Evolutionary conservation across 1,140 invertebrate genomes (phyloP), one percentile per base, ranked within the genome.

Genomic region (Macrocentrus cingulum): DNA sequence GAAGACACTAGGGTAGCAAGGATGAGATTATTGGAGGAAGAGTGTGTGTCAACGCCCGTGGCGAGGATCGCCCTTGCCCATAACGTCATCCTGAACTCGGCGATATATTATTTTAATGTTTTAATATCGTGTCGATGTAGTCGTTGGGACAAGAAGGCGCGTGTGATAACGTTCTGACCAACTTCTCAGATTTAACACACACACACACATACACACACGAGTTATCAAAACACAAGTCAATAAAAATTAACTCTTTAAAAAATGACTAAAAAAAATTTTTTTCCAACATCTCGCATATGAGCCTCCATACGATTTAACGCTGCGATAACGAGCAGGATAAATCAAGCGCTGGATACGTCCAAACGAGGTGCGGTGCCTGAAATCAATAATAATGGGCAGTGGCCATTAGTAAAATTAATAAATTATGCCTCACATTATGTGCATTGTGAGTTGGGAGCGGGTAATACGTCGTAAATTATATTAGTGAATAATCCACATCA

Each of bases 371-470:
- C 67, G 71, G 66, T 63, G 50, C 52, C 66, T 66, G 71, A 76
- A 80, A 79, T 80, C 77, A 80, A 80, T 79, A 80, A 80, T 80
- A 78, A 80, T 79, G 78, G 75, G 73, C 75, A 78, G 71, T 68
- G 72, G 77, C 78, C 78, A 79, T 80, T 80, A 79, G 77, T 80
- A 80, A 80, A 80, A 79, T 80, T 79, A 80, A 80, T 80, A 79
- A 80, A 80, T 80, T 79, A 80, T 73, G 64, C 72, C 68, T 73
- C 77, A 77, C 76, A 80, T 80, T 79, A 79, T 79, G 75, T 74
- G 76, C 69, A 79, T 78, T 80, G 75, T 79, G 76, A 80, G 70
- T 75, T 68, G 62, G 61, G 52, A 59, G 56, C 45, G 68, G 64
- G 69, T 76, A 79, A 77, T 78, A 71, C 66, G 69, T 70, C 71